Conservation (phyloP, 2,113 vertebrate genomes). For the Plotosus lineatus region DNA sequence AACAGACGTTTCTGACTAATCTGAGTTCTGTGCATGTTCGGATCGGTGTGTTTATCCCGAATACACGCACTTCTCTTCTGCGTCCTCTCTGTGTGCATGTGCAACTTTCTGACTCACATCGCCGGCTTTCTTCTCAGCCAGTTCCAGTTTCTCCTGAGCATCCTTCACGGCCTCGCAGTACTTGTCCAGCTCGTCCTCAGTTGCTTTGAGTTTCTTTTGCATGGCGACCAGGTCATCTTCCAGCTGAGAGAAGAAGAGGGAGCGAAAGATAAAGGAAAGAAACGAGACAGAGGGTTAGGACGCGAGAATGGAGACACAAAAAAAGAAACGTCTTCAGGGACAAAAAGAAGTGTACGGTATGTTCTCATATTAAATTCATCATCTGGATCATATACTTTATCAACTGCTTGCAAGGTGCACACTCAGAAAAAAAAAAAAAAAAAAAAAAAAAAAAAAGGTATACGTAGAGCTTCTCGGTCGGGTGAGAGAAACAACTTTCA, state of each 20-base stretch:
- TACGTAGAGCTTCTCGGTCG: neutral
- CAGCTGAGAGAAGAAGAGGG: constrained; percentile 73
- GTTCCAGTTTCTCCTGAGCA: constrained; percentile 98
- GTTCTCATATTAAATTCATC: neutral
- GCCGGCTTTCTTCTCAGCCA: constrained; percentile 96
- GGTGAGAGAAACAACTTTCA: neutral
- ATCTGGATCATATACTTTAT: neutral
- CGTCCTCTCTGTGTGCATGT: neutral
- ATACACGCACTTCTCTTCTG: neutral
- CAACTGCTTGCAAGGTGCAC: neutral
- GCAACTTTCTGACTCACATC: constrained; percentile 83
- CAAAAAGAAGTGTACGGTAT: neutral
- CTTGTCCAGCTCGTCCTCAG: constrained; percentile 98
- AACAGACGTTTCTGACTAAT: neutral
- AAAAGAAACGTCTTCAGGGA: neutral
- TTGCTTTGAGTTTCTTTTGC: constrained; percentile 97
- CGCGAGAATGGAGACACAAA: neutral
- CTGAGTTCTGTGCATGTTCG: neutral
- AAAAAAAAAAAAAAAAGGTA: too few species aligned
- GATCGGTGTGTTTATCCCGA: neutral
- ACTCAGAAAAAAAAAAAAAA: neutral
- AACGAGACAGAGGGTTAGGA: constrained; percentile 60
- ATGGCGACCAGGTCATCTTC: constrained; percentile 94
- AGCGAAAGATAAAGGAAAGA: constrained; percentile 55
- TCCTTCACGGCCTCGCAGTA: constrained; percentile 98